Percentiles rank a stretch among this genome's conserved stretches.
Conservation (phyloP, 2,888 invertebrate species). For the Melinopterus prodromus region DNA sequence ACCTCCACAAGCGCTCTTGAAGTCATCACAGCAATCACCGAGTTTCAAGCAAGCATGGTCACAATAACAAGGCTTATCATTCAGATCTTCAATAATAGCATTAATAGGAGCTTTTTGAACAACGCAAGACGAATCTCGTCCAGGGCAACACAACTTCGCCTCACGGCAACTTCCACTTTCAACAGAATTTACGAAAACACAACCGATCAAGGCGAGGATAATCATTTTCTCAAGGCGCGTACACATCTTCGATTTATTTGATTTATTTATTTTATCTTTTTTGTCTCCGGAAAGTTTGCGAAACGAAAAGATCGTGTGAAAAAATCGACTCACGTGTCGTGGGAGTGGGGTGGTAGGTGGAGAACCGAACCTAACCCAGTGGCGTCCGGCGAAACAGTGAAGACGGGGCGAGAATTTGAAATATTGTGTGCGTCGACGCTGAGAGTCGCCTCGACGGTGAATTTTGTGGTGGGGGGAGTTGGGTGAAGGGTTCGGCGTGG, state of each 20-base stretch:
- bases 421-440: neutral
- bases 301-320: neutral
- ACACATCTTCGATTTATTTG: neutral
- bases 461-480: neutral
- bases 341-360: neutral
- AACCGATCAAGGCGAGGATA: neutral
- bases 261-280: too few species aligned
- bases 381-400: neutral
- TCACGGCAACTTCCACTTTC: slow-evolving; percentile 80
- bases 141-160: slow-evolving; percentile 85
- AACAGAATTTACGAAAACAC: neutral
- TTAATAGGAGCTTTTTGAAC: slow-evolving; percentile 88
- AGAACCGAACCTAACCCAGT: neutral
- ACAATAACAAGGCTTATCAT: slow-evolving; percentile 91
- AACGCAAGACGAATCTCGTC: slow-evolving; percentile 88
- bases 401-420: slow-evolving; percentile 4
- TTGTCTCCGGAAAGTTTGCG: neutral
- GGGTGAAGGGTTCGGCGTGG: neutral
- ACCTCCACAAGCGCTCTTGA: slow-evolving; percentile 90
- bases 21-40: slow-evolving; percentile 90
- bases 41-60: slow-evolving; percentile 90
- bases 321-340: neutral
- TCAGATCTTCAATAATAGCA: slow-evolving; percentile 82
- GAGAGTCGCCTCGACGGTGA: neutral
- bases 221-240: neutral